Conservation (phyloP, 2,888 invertebrate species). For the Watsonalla binaria region DNA sequence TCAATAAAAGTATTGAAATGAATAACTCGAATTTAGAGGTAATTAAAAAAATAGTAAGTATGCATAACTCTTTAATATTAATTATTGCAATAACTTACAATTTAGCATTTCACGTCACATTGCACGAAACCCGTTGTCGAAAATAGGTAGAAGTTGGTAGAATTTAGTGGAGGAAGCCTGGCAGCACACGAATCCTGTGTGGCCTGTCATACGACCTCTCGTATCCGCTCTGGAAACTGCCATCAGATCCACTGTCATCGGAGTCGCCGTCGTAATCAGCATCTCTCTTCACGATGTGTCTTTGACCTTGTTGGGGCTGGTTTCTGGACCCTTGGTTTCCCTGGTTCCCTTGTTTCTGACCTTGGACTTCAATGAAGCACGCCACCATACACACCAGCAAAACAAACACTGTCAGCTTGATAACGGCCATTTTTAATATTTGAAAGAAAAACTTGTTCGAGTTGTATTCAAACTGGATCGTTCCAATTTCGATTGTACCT, state of each 20-base stretch:
- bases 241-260: slow-evolving; percentile 19
- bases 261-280: slow-evolving; percentile 37
- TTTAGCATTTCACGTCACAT: slow-evolving; percentile 1
- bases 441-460: background rate
- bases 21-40: too few relatives aligned
- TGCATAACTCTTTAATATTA: slow-evolving; percentile 15
- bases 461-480: background rate
- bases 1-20: too few relatives aligned
- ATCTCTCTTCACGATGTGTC: slow-evolving; percentile 50
- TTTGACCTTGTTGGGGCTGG: slow-evolving; percentile 8
- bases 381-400: slow-evolving; percentile 34
- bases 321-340: background rate
- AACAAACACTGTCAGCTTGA: slow-evolving; percentile 34
- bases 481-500: background rate
- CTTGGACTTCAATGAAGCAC: slow-evolving; percentile 21
- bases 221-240: slow-evolving; percentile 24
- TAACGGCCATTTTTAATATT: slow-evolving; percentile 37
- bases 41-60: slow-evolving; percentile 15
- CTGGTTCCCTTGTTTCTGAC: slow-evolving; percentile 11
- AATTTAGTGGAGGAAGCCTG: slow-evolving; percentile 51
- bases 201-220: slow-evolving; percentile 44
- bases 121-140: slow-evolving; percentile 16
- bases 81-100: slow-evolving; percentile 5
- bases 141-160: background rate
- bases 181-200: slow-evolving; percentile 52